A percentile compares a stretch with the other conserved stretches of the same genome.
phyloP scores from a whole-genome alignment of 2,113 vertebrate genomes.

The Parotia lawesii region DNA sequence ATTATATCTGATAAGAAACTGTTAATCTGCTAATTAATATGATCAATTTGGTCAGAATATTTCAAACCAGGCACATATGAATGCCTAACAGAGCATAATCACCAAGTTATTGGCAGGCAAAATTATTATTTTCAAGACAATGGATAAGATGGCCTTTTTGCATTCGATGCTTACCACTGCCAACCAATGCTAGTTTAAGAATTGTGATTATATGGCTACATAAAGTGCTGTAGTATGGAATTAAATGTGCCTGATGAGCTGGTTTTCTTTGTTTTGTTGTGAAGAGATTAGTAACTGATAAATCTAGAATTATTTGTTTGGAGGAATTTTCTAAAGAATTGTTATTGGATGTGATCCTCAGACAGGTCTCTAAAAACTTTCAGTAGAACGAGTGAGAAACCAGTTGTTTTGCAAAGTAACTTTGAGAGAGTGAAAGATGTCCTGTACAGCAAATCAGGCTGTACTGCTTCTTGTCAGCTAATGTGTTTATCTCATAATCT shows the following conservation, averaged over 20 bases:
- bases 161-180: neutral
- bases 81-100: neutral
- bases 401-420: neutral
- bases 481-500: neutral
- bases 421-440: neutral
- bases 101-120: neutral
- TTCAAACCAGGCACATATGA: neutral
- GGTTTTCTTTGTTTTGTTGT: neutral
- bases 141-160: conserved; percentile 14
- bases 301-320: neutral
- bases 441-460: neutral
- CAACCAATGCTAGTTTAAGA: neutral
- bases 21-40: neutral
- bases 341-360: neutral
- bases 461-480: neutral
- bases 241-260: neutral
- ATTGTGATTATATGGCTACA: neutral
- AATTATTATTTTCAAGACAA: neutral
- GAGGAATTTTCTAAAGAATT: neutral
- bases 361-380: neutral
- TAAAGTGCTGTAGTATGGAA: neutral
- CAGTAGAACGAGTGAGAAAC: neutral
- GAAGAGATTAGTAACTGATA: neutral
- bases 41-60: rapidly evolving
- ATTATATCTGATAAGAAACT: too few species aligned